Evolutionary conservation across 2,888 invertebrate species (phyloP), one percentile per base, ranked within the genome.

Genomic region (Pardosa pseudoannulata): DNA sequence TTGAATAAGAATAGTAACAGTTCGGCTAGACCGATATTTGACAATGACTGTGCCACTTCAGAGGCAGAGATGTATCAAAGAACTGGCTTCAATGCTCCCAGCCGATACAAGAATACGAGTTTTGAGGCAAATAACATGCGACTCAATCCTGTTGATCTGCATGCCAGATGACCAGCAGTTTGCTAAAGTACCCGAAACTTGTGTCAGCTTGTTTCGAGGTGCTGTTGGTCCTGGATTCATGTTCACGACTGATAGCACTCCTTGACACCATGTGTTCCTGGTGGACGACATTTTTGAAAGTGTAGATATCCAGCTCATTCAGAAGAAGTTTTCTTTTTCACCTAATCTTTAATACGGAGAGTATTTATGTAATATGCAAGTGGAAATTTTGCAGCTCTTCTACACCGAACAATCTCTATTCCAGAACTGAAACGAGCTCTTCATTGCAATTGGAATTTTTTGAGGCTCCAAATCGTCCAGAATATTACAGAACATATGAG

Each of bases 51-150:
- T 19, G 23, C 62, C 32, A 56, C 62, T 9, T 46, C 41, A 46
- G 41, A 46, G 1, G 19, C 7, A 73, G 32, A 19, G 36, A 27
- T 56, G 62, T 73, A 32, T 23, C 62, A 62, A 27, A 73, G 32
- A 73, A 73, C 73, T 73, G 28, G 32, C 27, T 72, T 50, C 72
- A 72, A 46, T 29, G 29, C 56, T 72, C 50, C 1, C 32, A 27
- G 19, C 50, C 50, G 31, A 5, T 29, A 72, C 23, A 72, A 50
- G 32, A 31, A 16, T 72, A 72, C 28, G 50, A 72, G 3, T 72
- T 72, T 46, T 29, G 28, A 72, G 50, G 19, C 72, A 72, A 50
- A 72, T 9, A 50, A 56, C 19, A 50, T 46, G 27, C 13, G 36
- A 72, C 50, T 72, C 6, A 11, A 70, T 70, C 2, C 36, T 11